Evolutionary conservation across 2,888 invertebrate genomes (phyloP).

Genomic region (Limnephilus lunatus): DNA sequence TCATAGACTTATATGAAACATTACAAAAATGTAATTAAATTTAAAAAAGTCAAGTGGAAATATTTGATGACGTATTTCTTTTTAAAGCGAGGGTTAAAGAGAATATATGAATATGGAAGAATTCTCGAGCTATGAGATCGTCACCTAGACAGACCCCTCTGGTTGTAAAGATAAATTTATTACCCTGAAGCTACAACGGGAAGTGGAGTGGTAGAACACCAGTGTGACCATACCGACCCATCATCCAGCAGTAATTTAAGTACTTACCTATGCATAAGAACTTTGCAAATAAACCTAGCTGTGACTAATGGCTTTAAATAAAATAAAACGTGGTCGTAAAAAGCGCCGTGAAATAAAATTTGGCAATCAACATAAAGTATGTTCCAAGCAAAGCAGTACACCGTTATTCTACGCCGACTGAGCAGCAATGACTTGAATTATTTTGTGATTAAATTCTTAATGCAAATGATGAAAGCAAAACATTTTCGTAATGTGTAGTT

Average conservation of each 20-base stretch:
- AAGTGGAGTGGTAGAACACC: neutral
- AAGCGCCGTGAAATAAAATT: neutral
- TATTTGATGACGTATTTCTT: no score
- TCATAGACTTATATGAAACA: no score
- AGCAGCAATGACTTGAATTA: conserved; percentile 15
- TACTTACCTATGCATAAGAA: neutral
- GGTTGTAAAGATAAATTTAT: neutral
- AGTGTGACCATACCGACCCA: neutral
- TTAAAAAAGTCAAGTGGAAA: no score
- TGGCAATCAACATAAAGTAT: neutral
- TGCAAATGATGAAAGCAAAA: conserved; percentile 2
- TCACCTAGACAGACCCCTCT: neutral
- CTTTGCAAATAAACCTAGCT: neutral
- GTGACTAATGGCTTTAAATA: neutral
- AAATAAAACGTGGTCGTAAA: conserved; percentile 1
- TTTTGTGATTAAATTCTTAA: conserved; percentile 36
- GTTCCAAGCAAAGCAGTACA: conserved; percentile 27
- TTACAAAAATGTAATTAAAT: no score
- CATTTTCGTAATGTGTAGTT: neutral
- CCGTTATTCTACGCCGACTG: conserved; percentile 5
- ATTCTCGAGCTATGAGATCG: neutral
- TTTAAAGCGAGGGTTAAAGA: no score
- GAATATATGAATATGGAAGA: neutral
- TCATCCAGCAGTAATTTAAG: neutral
- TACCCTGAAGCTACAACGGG: neutral